Percentiles rank a stretch among this genome's conserved stretches.
These are phyloP conservation scores for Apodemia mormo DNA, from an alignment of 2,888 invertebrate genomes.

Conservation along the genomic window DNA sequence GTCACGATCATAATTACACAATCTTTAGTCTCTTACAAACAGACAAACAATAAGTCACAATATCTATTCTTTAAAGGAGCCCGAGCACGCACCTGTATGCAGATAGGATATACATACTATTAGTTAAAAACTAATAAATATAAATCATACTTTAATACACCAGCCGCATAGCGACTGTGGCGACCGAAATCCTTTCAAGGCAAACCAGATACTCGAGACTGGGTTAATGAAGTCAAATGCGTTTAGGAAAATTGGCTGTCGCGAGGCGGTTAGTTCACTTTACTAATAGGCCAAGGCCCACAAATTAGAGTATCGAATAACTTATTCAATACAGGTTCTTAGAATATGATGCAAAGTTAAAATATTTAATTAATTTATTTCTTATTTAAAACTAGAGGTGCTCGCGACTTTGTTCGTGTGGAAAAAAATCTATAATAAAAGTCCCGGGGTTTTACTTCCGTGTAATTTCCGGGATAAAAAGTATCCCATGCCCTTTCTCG, in stretches of 20 bases:
- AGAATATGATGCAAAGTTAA: neutral
- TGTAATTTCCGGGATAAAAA: too few species aligned
- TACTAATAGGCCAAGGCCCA: slow-evolving; percentile 13
- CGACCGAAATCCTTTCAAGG: slow-evolving; percentile 17
- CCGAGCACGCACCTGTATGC: neutral
- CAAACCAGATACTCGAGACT: slow-evolving; percentile 7
- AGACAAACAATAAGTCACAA: neutral
- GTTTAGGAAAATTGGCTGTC: slow-evolving; percentile 7
- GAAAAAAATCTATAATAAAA: too few species aligned
- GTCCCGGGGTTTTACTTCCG: too few species aligned
- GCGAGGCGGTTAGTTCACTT: neutral
- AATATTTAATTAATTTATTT: too few species aligned
- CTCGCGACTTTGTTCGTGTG: too few species aligned
- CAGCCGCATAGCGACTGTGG: neutral
- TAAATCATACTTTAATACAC: slow-evolving; percentile 5
- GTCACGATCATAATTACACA: too few species aligned
- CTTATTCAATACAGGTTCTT: neutral
- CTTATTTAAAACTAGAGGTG: too few species aligned
- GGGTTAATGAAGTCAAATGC: slow-evolving; percentile 16
- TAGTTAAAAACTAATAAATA: neutral
- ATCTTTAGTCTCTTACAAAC: too few species aligned
- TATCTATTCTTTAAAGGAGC: neutral
- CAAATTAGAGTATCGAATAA: slow-evolving; percentile 7
- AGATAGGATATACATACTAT: neutral
- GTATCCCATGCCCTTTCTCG: too few species aligned